A percentile compares a stretch with the other conserved stretches of the same genome.
Evolutionary conservation across 1,140 invertebrate genomes (phyloP).

Genomic region (Teleopsis dalmanni): DNA sequence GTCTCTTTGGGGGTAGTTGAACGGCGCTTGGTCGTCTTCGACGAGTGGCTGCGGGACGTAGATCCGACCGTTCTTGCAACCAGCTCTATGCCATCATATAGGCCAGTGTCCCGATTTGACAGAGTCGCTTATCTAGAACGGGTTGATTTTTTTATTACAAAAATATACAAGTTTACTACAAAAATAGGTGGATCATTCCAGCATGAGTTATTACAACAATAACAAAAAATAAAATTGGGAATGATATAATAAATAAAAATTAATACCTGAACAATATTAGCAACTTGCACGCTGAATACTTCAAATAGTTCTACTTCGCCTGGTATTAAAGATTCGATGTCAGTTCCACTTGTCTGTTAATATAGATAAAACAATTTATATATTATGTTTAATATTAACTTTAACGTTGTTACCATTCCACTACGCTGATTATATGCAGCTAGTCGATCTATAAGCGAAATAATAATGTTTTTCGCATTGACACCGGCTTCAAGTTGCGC

Average conservation of each 20-base stretch:
- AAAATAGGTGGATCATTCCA: too few relatives aligned
- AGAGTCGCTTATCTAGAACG: too few relatives aligned
- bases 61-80: too few relatives aligned
- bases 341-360: constrained; percentile 52
- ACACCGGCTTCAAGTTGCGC: constrained; percentile 91
- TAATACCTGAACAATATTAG: constrained; percentile 81
- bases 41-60: too few relatives aligned
- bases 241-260: constrained; percentile 3
- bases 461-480: constrained; percentile 98
- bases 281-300: constrained; percentile 96
- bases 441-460: constrained; percentile 89
- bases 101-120: too few relatives aligned
- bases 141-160: too few relatives aligned
- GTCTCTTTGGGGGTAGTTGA: too few relatives aligned
- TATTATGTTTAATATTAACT: neutral
- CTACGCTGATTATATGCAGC: constrained; percentile 72
- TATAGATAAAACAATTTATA: neutral
- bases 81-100: too few relatives aligned
- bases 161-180: too few relatives aligned
- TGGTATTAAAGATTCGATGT: constrained; percentile 65
- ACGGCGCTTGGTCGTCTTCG: too few relatives aligned
- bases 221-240: neutral
- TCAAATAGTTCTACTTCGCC: constrained; percentile 92
- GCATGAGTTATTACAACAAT: too few relatives aligned
- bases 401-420: constrained; percentile 46